A percentile compares a stretch with the other conserved stretches of the same genome.
phyloP scores from a whole-genome alignment of 2,888 invertebrate genomes.

The Rhabditoides inermis region DNA sequence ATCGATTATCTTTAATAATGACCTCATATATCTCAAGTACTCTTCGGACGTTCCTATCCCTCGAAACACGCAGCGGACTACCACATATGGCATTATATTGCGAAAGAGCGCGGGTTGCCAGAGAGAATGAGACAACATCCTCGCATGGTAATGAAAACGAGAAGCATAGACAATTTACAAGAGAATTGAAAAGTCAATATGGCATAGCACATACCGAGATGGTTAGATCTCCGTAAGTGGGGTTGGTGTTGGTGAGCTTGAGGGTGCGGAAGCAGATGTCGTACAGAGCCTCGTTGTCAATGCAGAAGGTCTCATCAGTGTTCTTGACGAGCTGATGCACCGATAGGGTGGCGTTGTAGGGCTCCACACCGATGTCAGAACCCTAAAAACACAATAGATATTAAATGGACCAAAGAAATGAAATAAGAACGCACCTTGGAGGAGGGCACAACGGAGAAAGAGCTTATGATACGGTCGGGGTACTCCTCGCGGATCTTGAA shows the following conservation, averaged over 20 bases:
- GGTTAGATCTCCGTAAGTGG: conserved; percentile 82
- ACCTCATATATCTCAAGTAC: too few relatives aligned
- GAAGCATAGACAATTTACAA: too few relatives aligned
- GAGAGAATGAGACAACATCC: too few relatives aligned
- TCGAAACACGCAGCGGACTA: too few relatives aligned
- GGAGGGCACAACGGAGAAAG: conserved; percentile 82
- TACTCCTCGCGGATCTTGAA: conserved; percentile 94
- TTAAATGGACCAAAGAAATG: neutral
- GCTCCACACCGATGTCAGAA: conserved; percentile 68
- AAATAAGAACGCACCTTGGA: conserved; percentile 59
- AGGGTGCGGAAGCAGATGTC: conserved; percentile 61
- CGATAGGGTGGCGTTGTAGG: conserved; percentile 59
- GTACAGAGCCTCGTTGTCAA: conserved; percentile 59
- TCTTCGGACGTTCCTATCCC: too few relatives aligned
- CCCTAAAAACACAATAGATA: conserved; percentile 20
- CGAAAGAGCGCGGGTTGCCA: too few relatives aligned
- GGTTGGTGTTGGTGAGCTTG: conserved; percentile 61
- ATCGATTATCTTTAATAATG: too few relatives aligned
- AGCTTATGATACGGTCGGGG: conserved; percentile 95
- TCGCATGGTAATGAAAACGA: too few relatives aligned
- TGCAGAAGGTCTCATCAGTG: conserved; percentile 55
- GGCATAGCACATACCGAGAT: conserved; percentile 68
- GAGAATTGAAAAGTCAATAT: too few relatives aligned
- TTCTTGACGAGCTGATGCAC: conserved; percentile 56
- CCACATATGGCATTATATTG: too few relatives aligned